Evolutionary conservation across 2,113 vertebrate species (phyloP).

Genomic region (Perca fluviatilis): DNA sequence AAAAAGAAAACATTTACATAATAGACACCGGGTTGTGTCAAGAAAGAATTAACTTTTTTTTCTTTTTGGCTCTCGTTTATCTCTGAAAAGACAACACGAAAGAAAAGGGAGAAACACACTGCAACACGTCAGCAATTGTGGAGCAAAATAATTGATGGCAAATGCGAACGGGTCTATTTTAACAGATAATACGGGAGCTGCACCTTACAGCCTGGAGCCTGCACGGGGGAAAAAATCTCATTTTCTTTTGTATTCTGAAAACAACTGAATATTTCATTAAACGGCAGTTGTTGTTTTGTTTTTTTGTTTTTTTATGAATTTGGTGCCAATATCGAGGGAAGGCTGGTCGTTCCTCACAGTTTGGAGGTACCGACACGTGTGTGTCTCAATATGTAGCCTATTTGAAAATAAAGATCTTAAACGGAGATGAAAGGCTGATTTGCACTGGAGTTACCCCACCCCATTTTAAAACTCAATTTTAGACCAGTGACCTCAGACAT

Average conservation of each 20-base stretch:
- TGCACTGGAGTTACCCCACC: too few relatives aligned
- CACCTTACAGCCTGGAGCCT: background rate
- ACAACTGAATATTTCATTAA: background rate
- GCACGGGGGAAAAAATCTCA: background rate
- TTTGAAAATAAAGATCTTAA: background rate
- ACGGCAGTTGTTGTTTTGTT: background rate
- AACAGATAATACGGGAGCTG: conserved; percentile 19
- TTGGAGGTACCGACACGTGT: background rate
- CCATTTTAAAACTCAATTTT: background rate
- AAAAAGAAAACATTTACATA: conserved; percentile 91
- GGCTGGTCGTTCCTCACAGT: background rate
- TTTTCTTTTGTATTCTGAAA: background rate
- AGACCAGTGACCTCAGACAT: background rate
- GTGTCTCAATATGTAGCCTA: background rate
- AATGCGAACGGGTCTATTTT: conserved; percentile 32
- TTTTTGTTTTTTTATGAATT: background rate
- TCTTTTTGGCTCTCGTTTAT: conserved; percentile 68
- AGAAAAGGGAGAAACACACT: conserved; percentile 63
- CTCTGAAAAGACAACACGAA: conserved; percentile 72
- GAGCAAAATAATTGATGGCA: conserved; percentile 71
- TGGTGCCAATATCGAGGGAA: background rate
- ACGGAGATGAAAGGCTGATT: background rate
- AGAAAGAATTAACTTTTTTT: conserved; percentile 84
- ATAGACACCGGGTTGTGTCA: conserved; percentile 78
- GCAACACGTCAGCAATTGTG: conserved; percentile 67